phyloP scores from a whole-genome alignment of 2,888 invertebrate genomes.

The Bhutanitis thaidina region DNA sequence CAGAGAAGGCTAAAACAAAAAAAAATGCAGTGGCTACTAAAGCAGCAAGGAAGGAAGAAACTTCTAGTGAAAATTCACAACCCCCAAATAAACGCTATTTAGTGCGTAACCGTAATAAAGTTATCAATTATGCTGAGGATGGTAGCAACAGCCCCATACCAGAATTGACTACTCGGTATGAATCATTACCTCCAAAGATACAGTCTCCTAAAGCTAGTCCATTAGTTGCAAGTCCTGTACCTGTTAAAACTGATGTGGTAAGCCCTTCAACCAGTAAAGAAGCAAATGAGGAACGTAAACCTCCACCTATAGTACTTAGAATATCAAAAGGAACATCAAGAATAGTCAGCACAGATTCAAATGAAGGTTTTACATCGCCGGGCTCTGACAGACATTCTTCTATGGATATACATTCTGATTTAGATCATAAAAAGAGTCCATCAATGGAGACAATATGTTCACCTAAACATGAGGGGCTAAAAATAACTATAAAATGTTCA shows the following conservation, averaged over 20 bases:
- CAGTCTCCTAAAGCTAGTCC: slow-evolving; percentile 71
- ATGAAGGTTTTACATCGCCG: slow-evolving; percentile 80
- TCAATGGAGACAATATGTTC: slow-evolving; percentile 69
- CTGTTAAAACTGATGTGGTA: slow-evolving; percentile 56
- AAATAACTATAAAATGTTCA: slow-evolving; percentile 74
- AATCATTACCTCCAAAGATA: slow-evolving; percentile 52
- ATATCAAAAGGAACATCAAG: slow-evolving; percentile 89
- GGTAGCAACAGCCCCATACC: slow-evolving; percentile 76
- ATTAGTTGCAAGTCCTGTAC: slow-evolving; percentile 56
- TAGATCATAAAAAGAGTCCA: slow-evolving; percentile 66
- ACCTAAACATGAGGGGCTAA: slow-evolving; percentile 73
- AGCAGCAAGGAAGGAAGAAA: slow-evolving; percentile 68
- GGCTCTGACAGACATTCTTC: slow-evolving; percentile 74
- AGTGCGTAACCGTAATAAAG: slow-evolving; percentile 79
- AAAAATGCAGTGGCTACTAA: slow-evolving; percentile 64
- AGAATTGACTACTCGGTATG: slow-evolving; percentile 60
- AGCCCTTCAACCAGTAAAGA: slow-evolving; percentile 75
- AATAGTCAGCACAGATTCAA: slow-evolving; percentile 83
- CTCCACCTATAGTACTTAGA: slow-evolving; percentile 92
- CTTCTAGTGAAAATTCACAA: slow-evolving; percentile 55
- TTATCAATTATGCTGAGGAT: slow-evolving; percentile 83
- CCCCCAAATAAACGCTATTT: slow-evolving; percentile 75
- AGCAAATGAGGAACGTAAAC: slow-evolving; percentile 70
- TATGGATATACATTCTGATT: slow-evolving; percentile 66
- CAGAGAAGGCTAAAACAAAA: slow-evolving; percentile 64